Evolutionary conservation across 2,888 invertebrate species (phyloP).

Genomic region (Unio delphinus): DNA sequence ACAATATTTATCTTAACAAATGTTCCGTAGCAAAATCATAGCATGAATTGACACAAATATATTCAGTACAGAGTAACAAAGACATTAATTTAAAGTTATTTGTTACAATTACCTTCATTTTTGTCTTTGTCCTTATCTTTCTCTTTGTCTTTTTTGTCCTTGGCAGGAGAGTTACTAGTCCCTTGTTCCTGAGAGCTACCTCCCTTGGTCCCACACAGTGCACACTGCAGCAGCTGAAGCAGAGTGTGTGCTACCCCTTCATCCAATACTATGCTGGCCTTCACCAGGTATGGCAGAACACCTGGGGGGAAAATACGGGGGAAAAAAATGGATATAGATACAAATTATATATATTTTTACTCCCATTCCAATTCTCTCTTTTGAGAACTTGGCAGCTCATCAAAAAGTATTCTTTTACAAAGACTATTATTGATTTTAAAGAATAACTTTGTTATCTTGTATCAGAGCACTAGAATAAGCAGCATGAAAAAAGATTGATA

Average conservation of each 20-base stretch:
- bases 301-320: slow-evolving; percentile 34
- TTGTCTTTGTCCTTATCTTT: slow-evolving; percentile 51
- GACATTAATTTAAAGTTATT: too few relatives aligned
- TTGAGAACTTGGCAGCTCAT: neutral
- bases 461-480: too few relatives aligned
- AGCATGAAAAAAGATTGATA: too few relatives aligned
- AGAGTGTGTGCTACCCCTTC: slow-evolving; percentile 92
- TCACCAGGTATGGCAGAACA: slow-evolving; percentile 85
- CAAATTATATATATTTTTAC: too few relatives aligned
- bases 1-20: too few relatives aligned
- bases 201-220: slow-evolving; percentile 78
- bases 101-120: slow-evolving; percentile 58
- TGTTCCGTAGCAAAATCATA: too few relatives aligned
- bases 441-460: too few relatives aligned
- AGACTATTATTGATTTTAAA: slow-evolving; percentile 1
- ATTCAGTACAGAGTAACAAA: too few relatives aligned
- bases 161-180: slow-evolving; percentile 47
- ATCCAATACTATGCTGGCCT: slow-evolving; percentile 87
- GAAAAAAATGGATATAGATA: neutral
- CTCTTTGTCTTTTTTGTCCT: slow-evolving; percentile 58
- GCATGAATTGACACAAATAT: too few relatives aligned
- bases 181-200: slow-evolving; percentile 23
- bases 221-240: slow-evolving; percentile 89
- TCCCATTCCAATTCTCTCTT: neutral
- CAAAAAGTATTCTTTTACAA: neutral